These are phyloP conservation scores for Phthorimaea operculella DNA, from an alignment of 1,140 invertebrate genomes.

Conservation along the genomic window DNA sequence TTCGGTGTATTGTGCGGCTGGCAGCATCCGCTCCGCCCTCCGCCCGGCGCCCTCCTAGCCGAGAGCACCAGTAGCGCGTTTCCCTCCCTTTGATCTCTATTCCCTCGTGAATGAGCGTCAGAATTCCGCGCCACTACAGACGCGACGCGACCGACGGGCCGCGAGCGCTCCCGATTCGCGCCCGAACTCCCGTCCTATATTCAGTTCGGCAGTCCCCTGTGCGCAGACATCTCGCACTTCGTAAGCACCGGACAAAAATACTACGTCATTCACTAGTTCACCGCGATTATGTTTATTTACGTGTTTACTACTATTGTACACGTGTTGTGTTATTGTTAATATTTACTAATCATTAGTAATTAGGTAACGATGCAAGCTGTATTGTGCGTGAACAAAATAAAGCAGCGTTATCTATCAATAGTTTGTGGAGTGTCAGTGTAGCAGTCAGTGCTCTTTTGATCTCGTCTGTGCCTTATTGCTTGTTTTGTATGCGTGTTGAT, in stretches of 20 bases:
- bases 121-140: constrained; percentile 15
- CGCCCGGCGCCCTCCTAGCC: neutral
- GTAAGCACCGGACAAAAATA: neutral
- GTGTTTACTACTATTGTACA: constrained; percentile 8
- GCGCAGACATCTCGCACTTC: constrained; percentile 8
- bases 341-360: constrained; percentile 1
- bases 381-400: constrained; percentile 1
- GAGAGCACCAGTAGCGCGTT: constrained; percentile 9
- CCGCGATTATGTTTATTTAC: constrained; percentile 27
- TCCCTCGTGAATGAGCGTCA: constrained; percentile 16
- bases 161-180: constrained; percentile 36
- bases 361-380: neutral
- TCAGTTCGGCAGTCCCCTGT: constrained; percentile 20
- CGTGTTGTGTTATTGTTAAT: neutral
- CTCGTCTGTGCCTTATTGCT: constrained; percentile 7
- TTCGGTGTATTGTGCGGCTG: constrained; percentile 40
- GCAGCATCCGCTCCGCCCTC: constrained; percentile 45
- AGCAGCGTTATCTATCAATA: constrained; percentile 15
- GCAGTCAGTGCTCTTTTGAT: constrained; percentile 26
- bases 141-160: constrained; percentile 2
- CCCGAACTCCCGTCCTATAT: constrained; percentile 37
- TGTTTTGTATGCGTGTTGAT: constrained; percentile 11
- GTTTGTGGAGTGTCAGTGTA: constrained; percentile 19
- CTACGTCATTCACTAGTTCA: constrained; percentile 20
- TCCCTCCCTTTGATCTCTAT: constrained; percentile 20